Evolutionary conservation across 2,797 vertebrate species (phyloP), one percentile per base, ranked within the genome.

Genomic region (Melanotaenia maccullochi): DNA sequence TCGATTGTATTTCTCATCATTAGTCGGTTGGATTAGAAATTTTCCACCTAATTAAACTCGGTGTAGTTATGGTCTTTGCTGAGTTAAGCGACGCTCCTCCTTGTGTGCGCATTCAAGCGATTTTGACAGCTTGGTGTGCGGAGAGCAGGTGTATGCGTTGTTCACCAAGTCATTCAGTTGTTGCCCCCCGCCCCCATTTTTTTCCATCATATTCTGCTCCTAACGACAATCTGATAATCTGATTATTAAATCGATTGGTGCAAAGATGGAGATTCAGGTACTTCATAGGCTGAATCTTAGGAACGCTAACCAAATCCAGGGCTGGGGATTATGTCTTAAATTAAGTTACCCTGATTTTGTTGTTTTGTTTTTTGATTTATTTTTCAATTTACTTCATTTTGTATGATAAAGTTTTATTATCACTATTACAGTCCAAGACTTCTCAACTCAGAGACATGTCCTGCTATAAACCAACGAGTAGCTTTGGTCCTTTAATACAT

Each of bases 71-170:
- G 75, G 30, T 75, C 61, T 40, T 72, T 24, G 62, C 82, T 40
- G 77, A 65, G 78, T 84, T 82, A 68, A 76, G 90, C 82, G 89
- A 92, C 92, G 92, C 92, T 86, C 86, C 62, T 90, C 83, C 83
- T 76, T 79, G 71, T 70, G 78, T 24, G 79, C 73, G 71, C 51
- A 79, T 85, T 66, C 93, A 94, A 94, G 84, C 90, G 91, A 86
- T 92, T 91, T 74, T 95, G 94, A 94, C 94, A 95, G 93, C 89
- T 93, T 92, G 80, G 85, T 92, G 90, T 71, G 76, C 76, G 68
- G 71, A 86, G 91, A 94, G 93, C 93, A 94, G 93, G 94, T 95
- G 94, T 91, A 85, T 91, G 90, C 85, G 88, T 79, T 84, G 81
- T 91, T 86, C 85, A 32, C 32, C 75, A 78, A 71, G 60, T 83